Evolutionary conservation across 2,797 vertebrate genomes (phyloP).

Genomic region (Caiman crocodilus): DNA sequence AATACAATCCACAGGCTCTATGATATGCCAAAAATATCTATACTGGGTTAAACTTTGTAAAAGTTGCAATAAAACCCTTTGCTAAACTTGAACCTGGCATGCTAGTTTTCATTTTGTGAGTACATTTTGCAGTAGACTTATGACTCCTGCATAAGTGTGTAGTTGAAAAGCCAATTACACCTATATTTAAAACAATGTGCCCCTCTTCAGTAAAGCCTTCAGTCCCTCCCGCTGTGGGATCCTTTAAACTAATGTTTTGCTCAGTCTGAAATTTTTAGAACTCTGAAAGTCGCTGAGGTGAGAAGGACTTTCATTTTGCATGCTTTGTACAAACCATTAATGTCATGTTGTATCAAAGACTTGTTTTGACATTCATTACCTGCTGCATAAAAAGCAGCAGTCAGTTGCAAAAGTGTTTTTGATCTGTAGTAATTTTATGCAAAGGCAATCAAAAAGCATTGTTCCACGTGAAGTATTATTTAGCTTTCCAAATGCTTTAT

Average conservation of each 20-base stretch:
- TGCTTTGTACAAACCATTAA: not conserved
- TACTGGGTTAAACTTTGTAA: accelerated
- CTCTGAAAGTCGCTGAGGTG: not conserved
- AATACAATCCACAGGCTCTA: not conserved
- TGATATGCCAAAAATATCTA: not conserved
- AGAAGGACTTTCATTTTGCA: not conserved
- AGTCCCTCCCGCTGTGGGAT: not conserved
- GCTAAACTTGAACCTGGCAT: not conserved
- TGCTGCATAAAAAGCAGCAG: not conserved
- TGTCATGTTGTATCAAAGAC: accelerated
- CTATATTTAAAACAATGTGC: not conserved
- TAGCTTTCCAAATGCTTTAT: not conserved
- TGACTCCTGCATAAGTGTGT: not conserved
- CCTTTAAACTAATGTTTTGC: not conserved
- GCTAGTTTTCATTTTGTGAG: not conserved
- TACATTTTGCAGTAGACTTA: accelerated
- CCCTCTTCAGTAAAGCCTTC: not conserved
- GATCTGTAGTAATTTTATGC: not conserved
- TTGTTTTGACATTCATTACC: not conserved
- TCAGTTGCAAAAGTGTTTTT: not conserved
- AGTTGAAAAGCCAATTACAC: not conserved
- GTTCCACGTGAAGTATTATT: not conserved
- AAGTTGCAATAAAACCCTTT: not conserved
- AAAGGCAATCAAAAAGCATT: not conserved
- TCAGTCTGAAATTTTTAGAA: not conserved